phyloP scores from a whole-genome alignment of 2,888 invertebrate species.

The Tineola bisselliella region DNA sequence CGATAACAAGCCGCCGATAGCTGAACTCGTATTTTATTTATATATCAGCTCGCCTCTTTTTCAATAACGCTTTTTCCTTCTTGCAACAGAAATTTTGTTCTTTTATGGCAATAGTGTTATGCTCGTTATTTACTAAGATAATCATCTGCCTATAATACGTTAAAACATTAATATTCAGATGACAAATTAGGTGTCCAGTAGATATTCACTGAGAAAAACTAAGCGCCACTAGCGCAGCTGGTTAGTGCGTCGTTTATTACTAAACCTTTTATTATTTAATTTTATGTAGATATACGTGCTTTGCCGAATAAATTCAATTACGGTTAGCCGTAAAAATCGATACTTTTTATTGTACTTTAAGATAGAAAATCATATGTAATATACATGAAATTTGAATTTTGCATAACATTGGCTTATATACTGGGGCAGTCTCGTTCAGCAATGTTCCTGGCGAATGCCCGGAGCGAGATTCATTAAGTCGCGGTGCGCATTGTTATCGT shows the following conservation, averaged over 20 bases:
- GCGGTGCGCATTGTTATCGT: conserved; percentile 53
- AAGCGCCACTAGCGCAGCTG: neutral
- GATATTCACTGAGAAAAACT: conserved; percentile 14
- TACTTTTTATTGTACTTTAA: too few relatives aligned
- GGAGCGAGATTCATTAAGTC: conserved; percentile 52
- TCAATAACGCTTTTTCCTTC: conserved; percentile 64
- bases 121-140: conserved; percentile 57
- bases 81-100: conserved; percentile 60
- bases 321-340: neutral
- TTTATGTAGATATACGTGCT: too few relatives aligned
- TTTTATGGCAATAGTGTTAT: conserved; percentile 52
- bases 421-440: conserved; percentile 19
- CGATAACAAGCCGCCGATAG: conserved; percentile 69
- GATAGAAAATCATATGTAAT: too few relatives aligned
- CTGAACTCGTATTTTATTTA: conserved; percentile 69
- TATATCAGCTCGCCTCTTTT: conserved; percentile 64
- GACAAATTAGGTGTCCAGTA: conserved; percentile 48
- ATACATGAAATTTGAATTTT: neutral
- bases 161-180: conserved; percentile 47
- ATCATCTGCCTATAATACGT: conserved; percentile 50
- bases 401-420: conserved; percentile 20
- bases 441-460: conserved; percentile 20
- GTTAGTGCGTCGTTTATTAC: too few relatives aligned
- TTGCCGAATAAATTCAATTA: too few relatives aligned
- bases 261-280: too few relatives aligned